Conservation (phyloP, 2,888 invertebrate genomes). For the Erebia palarica region DNA sequence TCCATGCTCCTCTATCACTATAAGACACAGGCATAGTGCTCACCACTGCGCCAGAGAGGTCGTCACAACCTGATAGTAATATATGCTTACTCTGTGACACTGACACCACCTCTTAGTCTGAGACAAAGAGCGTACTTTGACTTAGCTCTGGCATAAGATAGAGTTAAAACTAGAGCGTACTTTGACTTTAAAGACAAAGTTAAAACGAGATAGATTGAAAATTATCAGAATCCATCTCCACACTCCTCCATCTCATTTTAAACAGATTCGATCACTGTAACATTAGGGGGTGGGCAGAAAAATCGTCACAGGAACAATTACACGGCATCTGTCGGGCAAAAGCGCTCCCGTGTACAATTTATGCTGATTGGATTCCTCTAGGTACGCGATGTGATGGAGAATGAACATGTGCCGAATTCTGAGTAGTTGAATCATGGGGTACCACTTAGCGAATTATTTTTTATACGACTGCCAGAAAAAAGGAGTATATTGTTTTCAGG, state of each 20-base stretch:
- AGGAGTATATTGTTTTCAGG: too few relatives aligned
- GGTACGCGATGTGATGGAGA: constrained; percentile 51
- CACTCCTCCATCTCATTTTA: constrained; percentile 53
- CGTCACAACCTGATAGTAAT: too few relatives aligned
- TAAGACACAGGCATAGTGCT: too few relatives aligned
- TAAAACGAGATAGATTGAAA: background rate
- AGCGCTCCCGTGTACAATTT: constrained; percentile 55
- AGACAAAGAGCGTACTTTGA: too few relatives aligned
- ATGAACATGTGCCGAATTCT: constrained; percentile 30
- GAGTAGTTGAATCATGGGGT: constrained; percentile 19
- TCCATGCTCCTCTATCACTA: too few relatives aligned
- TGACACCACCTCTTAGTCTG: too few relatives aligned
- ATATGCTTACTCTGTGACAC: too few relatives aligned
- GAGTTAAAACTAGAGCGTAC: too few relatives aligned
- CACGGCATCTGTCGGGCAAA: constrained; percentile 73
- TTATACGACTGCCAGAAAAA: too few relatives aligned
- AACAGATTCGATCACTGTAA: constrained; percentile 76
- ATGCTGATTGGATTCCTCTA: constrained; percentile 77
- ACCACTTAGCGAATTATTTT: background rate
- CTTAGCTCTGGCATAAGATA: too few relatives aligned
- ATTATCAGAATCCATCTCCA: constrained; percentile 47
- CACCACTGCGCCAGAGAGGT: too few relatives aligned
- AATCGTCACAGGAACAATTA: constrained; percentile 79
- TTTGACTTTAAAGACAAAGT: too few relatives aligned
- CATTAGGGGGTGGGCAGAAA: constrained; percentile 71